Conservation (phyloP, 1,140 invertebrate genomes). For the Dendrolimus punctatus region DNA sequence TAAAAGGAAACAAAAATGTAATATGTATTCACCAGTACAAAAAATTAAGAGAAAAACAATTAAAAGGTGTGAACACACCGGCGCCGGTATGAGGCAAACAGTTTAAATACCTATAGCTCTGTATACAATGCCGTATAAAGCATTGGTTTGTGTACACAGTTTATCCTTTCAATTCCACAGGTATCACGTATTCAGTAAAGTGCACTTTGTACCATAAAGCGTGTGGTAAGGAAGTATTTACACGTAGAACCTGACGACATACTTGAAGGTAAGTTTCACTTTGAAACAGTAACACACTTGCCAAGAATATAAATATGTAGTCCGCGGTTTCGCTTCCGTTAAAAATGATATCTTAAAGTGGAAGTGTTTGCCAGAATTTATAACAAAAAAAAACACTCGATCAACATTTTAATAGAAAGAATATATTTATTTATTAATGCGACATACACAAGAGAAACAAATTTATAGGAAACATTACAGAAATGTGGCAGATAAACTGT, state of each 20-base stretch:
- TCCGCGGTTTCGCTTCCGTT: no score
- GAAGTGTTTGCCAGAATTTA: no score
- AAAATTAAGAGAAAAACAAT: background rate
- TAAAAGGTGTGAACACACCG: constrained; percentile 8
- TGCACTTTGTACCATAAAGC: constrained; percentile 9
- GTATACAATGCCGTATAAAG: constrained; percentile 8
- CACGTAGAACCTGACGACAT: background rate
- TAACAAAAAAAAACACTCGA: no score
- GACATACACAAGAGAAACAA: no score
- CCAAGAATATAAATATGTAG: no score
- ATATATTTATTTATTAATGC: no score
- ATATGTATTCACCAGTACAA: no score
- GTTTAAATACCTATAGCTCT: constrained; percentile 13
- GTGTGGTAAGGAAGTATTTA: background rate
- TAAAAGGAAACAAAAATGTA: no score
- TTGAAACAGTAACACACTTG: background rate
- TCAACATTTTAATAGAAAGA: no score
- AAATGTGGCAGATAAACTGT: no score
- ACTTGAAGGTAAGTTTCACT: background rate
- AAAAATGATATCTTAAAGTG: no score
- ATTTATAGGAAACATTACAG: no score
- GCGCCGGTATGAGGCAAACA: constrained; percentile 8
- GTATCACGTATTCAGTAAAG: constrained; percentile 16
- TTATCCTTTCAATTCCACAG: constrained; percentile 14
- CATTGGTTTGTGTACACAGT: constrained; percentile 13